Conservation (phyloP, 92 coral and sea anemone species). For the Parazoanthus swiftii region DNA sequence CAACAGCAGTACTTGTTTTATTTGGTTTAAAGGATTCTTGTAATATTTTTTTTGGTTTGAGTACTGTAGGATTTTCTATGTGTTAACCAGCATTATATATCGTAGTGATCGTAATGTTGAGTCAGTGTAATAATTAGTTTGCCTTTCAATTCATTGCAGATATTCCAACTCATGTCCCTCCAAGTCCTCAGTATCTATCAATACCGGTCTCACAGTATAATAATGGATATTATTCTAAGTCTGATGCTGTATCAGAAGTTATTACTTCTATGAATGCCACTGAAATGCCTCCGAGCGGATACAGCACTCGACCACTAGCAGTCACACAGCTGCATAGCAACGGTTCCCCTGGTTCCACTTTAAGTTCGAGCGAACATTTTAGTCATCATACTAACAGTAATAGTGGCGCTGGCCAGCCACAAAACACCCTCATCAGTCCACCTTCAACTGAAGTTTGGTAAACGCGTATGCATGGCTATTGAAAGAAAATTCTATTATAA, state of each 20-base stretch:
- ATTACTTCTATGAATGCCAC: slow-evolving; percentile 17
- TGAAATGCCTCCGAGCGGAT: slow-evolving; percentile 25
- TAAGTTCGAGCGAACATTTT: slow-evolving; percentile 31
- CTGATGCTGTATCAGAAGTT: slow-evolving; percentile 38
- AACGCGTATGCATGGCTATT: slow-evolving; percentile 36
- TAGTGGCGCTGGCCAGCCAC: slow-evolving; percentile 50
- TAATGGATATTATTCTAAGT: slow-evolving; percentile 28
- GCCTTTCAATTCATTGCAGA: slow-evolving; percentile 10
- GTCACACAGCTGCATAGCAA: slow-evolving; percentile 31
- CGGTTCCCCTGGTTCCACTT: slow-evolving; percentile 31
- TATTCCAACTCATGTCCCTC: slow-evolving; percentile 14
- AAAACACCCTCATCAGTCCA: slow-evolving; percentile 52
- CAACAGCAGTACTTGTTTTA: background rate
- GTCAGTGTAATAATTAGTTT: background rate
- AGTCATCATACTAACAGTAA: slow-evolving; percentile 3
- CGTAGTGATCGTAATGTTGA: background rate
- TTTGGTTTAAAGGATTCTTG: background rate
- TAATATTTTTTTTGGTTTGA: background rate
- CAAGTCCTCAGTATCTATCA: slow-evolving; percentile 26
- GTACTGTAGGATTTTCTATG: background rate
- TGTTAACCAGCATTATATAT: background rate
- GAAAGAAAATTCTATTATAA: slow-evolving; percentile 23
- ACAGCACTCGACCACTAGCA: background rate
- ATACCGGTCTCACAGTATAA: slow-evolving; percentile 22
- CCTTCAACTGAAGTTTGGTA: slow-evolving; percentile 84